phyloP scores from a whole-genome alignment of 2,113 vertebrate genomes.

The Oreotrochilus melanogaster region DNA sequence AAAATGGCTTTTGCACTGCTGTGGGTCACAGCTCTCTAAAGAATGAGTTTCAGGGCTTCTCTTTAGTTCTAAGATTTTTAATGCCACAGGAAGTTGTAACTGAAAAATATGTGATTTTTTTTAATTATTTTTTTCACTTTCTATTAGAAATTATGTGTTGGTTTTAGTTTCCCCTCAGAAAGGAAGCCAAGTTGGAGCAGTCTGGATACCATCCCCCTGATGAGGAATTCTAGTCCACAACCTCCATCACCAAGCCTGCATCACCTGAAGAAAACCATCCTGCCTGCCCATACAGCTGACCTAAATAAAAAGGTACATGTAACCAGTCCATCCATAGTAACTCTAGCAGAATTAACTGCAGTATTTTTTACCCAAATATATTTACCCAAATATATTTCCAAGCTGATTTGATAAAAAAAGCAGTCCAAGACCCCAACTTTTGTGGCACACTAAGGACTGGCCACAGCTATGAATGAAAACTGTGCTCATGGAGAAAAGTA shows the following conservation, averaged over 20 bases:
- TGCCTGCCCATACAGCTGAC: accelerated
- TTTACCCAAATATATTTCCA: background rate
- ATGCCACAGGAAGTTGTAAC: background rate
- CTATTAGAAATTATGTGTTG: background rate
- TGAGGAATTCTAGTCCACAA: background rate
- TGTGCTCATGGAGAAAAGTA: background rate
- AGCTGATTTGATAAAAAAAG: background rate
- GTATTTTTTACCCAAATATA: background rate
- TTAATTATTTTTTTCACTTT: background rate
- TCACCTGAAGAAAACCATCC: background rate
- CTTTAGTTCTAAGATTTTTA: background rate
- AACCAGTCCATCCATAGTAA: background rate
- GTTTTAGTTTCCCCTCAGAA: background rate
- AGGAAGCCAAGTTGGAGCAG: background rate
- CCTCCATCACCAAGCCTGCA: background rate
- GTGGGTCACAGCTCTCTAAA: background rate
- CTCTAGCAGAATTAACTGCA: background rate
- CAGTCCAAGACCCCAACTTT: background rate
- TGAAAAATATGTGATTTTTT: background rate
- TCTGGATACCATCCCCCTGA: background rate
- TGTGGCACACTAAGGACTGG: background rate
- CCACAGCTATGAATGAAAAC: background rate
- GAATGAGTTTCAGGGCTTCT: background rate
- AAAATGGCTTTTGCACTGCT: background rate
- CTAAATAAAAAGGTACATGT: background rate